Evolutionary conservation across 2,797 vertebrate species (phyloP), one percentile per base, ranked within the genome.

Genomic region (Parauchenoglanis ngamensis): DNA sequence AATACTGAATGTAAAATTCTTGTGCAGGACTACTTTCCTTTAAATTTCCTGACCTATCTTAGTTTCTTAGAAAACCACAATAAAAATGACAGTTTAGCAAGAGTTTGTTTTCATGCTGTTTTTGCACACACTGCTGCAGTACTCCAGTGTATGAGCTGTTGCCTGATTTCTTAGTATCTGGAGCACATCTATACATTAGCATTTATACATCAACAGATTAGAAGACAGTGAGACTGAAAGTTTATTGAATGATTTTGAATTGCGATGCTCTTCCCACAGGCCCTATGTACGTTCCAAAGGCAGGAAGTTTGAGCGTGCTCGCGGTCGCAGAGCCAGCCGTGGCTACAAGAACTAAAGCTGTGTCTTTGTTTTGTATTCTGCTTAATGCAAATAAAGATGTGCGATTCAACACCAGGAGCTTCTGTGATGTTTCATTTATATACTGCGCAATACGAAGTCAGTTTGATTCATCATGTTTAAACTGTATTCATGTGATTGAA

Each of bases 281-380:
- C 96, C 96, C 90, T 97, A 97, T 61, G 85, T 97, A 80, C 94
- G 94, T 87, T 97, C 96, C 91, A 97, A 97, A 95, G 96, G 96
- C 93, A 96, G 96, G 93, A 97, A 96, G 94, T 97, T 96, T 54
- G 96, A 97, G 92, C 95, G 94, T 86, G 96, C 96, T 78, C 95
- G 96, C 89, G 96, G 96, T 88, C 96, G 96, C 94, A 95, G 96
- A 95, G 88, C 96, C 93, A 96, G 96, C 93, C 84, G 96, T 90
- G 96, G 91, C 67, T 97, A 96, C 95, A 97, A 97, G 93, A 96
- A 96, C 93, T 96, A 96, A 91, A 91, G 86, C 90, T 31, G 87
- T 82, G 84, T 89, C 89, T 93, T 92, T 93, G 88, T 95, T 94
- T 94, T 92, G 76, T 92, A 90, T 93, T 90, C 91, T 89, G 86